A percentile compares a stretch with the other conserved stretches of the same genome.
Evolutionary conservation across 1,140 invertebrate genomes (phyloP).

Genomic region (Bombus ignitus): DNA sequence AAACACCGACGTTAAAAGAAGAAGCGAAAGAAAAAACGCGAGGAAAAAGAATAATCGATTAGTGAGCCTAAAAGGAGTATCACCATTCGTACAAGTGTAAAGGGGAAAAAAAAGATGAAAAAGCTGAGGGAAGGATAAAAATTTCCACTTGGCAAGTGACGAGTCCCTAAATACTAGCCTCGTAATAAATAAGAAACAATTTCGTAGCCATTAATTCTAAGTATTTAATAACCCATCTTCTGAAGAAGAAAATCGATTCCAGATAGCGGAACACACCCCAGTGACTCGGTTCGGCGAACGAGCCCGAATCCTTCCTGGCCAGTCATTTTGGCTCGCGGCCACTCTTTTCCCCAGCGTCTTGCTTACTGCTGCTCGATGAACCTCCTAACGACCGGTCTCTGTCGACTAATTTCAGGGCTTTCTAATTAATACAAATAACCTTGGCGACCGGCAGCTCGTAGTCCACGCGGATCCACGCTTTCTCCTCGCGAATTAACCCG

Average conservation of each 20-base stretch:
- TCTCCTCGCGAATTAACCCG: constrained; percentile 52
- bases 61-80: neutral
- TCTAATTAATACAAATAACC: constrained; percentile 64
- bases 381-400: constrained; percentile 48
- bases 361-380: constrained; percentile 29
- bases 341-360: constrained; percentile 26
- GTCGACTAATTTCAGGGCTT: constrained; percentile 55
- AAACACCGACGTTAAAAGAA: neutral
- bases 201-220: neutral
- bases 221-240: neutral
- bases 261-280: neutral
- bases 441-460: neutral
- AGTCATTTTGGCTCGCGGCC: constrained; percentile 21
- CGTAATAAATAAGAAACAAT: neutral
- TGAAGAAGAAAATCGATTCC: neutral
- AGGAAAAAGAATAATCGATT: no score
- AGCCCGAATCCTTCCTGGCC: neutral
- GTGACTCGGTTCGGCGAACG: neutral
- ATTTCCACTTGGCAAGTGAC: neutral
- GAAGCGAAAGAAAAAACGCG: rapidly evolving
- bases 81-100: neutral
- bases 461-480: neutral
- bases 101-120: no score
- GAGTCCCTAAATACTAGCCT: neutral
- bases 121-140: neutral